Conservation (phyloP, 2,797 vertebrate species). For the Crypturellus tataupa region DNA sequence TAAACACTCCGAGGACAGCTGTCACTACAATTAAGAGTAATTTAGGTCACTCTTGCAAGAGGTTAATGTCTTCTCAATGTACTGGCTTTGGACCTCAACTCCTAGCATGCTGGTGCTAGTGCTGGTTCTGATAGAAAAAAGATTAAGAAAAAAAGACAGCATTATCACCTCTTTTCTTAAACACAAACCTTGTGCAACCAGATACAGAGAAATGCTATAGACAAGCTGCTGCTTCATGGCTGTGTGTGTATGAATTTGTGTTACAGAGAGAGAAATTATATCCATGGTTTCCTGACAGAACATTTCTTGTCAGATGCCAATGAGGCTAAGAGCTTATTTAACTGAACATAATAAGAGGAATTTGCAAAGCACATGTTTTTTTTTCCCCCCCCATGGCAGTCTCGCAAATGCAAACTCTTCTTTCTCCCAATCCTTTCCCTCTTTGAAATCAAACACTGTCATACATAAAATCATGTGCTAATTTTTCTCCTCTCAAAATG, state of each 20-base stretch:
- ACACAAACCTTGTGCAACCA: neutral
- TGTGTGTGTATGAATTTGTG: neutral
- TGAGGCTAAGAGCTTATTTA: conserved; percentile 65
- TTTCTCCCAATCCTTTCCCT: neutral
- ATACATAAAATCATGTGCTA: neutral
- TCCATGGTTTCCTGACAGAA: conserved; percentile 51
- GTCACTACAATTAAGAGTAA: conserved; percentile 73
- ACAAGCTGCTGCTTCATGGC: neutral
- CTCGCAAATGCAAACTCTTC: conserved; percentile 51
- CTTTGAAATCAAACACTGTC: conserved; percentile 24
- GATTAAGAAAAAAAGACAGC: neutral
- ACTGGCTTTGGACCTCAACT: neutral
- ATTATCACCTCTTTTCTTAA: neutral
- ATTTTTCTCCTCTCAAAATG: neutral
- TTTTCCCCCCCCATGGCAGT: neutral
- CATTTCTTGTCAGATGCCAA: conserved; percentile 40
- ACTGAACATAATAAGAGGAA: conserved; percentile 59
- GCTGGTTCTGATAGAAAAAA: neutral
- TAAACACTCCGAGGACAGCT: conserved; percentile 71
- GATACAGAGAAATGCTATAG: neutral
- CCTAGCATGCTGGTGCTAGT: neutral
- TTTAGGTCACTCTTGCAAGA: conserved; percentile 71
- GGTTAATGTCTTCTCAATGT: neutral
- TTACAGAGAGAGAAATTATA: conserved; percentile 56
- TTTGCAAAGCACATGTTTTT: conserved; percentile 41